Base-by-base conservation (phyloP, 1,140 invertebrate genomes). In the Tribolium castaneum region DNA sequence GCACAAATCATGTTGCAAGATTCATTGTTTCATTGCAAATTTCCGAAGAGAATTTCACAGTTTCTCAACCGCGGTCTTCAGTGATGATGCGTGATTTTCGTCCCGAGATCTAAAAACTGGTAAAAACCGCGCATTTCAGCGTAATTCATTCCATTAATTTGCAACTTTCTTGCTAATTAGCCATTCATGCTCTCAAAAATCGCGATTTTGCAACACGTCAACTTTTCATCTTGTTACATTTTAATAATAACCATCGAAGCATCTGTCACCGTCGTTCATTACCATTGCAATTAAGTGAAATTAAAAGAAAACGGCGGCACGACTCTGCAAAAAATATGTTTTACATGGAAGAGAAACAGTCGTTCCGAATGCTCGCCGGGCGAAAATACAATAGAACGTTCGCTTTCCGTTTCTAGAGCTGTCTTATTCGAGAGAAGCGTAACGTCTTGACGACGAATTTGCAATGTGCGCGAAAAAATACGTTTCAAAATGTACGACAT, bases 381-480 rank as follows among this genome's bases (percentile, higher is more conserved):
- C 49, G 56, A 66, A 35, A 66, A 66, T 66, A 66, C 59, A 66
- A 66, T 66, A 9, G 54, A 59, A 22, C 30, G 9, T 66, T 39
- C 30, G 30, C 59, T 66, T 66, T 66, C 75, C 25, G 76, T 72
- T 51, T 34, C 49, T 77, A 30, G 16, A 19, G 25, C 25, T 77
- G 25, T 34, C 25, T 51, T 72, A 77, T 77, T 77, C 76, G 76
- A 72, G 66, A 39, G 59, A 49, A 77, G 49, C 76, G 76, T 35
- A 77, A 39, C 76, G 13, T 34, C 70, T 62, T 76, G 75, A 76
- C 75, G 35, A 77, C 25, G 25, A 30, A 77, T 77, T 77, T 54
- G 51, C 76, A 52, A 77, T 77, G 76, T 71, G 10, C 25, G 34
- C n/a, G 7, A 77, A 70, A 66, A 77, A 59, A 76, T 25, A 35